Base-by-base conservation (phyloP, 2,797 vertebrate species). In the Lagorchestes hirsutus region DNA sequence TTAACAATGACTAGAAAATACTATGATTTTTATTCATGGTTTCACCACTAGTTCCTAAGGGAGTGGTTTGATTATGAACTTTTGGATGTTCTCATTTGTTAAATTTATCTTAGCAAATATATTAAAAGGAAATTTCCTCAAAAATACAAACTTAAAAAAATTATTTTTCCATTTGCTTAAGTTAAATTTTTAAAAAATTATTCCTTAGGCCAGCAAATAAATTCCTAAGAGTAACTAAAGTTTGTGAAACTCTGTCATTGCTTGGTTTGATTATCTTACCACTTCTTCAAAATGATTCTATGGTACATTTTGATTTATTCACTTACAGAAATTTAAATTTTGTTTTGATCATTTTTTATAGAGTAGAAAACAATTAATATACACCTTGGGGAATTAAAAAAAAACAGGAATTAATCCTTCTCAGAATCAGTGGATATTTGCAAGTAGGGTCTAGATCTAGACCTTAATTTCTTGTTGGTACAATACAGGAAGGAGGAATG, bases 291-390 rank as follows among this genome's bases (percentile, higher is more conserved):
- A 93, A 57, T 24, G 14, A 1, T 0, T 87, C 58, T 22, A 90
- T 1, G 57, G 29, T 27, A 29, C 54, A 92, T 31, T 95, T 92
- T 58, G 46, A 91, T 40, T 96, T 94, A 87, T 96, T 93, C 74
- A 94, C 10, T 90, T 93, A 3, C 93, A 94, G 27, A 94, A 95
- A 95, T 31, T 11, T 93, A 22, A 93, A 95, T 90, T 96, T 96
- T 95, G 94, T 28, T 94, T 93, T 95, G 52, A 12, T 55, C 92
- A 34, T n/a, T 16, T 28, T 93, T 92, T 91, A 92, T 5, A 56
- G 90, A 87, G 46, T 10, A 12, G 93, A 93, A 97, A 95, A 94
- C 91, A 50, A 94, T 90, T 57, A 95, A 8, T 14, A 55, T 54
- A 40, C 0, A 91, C 14, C 50, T 22, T 22, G 52, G 40, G n/a